Evolutionary conservation across 2,113 vertebrate genomes (phyloP).

Genomic region (Lepus europaeus): DNA sequence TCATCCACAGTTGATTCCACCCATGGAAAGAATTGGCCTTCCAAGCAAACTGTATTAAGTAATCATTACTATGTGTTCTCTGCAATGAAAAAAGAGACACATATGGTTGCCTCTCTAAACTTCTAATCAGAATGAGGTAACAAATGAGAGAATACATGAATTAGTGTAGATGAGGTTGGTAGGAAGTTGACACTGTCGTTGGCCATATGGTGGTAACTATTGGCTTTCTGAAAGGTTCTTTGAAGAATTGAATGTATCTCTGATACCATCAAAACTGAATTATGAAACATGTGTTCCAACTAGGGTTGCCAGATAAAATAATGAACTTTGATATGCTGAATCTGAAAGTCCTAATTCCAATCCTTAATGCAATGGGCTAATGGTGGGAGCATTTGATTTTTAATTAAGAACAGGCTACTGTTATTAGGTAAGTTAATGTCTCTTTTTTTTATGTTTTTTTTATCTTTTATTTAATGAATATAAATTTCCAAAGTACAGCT

Average conservation of each 20-base stretch:
- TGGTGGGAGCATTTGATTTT: background rate
- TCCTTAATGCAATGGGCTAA: background rate
- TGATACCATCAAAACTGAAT: background rate
- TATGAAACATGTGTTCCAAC: background rate
- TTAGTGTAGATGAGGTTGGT: background rate
- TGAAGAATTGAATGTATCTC: background rate
- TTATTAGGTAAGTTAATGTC: background rate
- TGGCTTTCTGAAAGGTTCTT: background rate
- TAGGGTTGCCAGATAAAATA: background rate
- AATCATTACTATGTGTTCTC: background rate
- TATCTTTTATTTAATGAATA: too few species aligned
- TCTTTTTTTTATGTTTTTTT: background rate
- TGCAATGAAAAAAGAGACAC: background rate
- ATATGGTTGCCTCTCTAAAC: background rate
- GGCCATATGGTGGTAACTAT: background rate
- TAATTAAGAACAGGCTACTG: background rate
- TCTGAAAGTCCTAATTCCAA: background rate
- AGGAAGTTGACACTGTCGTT: background rate
- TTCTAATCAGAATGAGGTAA: slow-evolving; percentile 8
- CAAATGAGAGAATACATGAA: background rate
- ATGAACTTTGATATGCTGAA: background rate
- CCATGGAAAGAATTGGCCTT: slow-evolving; percentile 3
- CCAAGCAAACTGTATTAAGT: background rate
- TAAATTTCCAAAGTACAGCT: too few species aligned
- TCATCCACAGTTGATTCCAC: background rate